A percentile compares a stretch with the other conserved stretches of the same genome.
These are phyloP conservation scores for Lichenostomus cassidix DNA, from an alignment of 2,113 vertebrate species.

Conservation along the genomic window DNA sequence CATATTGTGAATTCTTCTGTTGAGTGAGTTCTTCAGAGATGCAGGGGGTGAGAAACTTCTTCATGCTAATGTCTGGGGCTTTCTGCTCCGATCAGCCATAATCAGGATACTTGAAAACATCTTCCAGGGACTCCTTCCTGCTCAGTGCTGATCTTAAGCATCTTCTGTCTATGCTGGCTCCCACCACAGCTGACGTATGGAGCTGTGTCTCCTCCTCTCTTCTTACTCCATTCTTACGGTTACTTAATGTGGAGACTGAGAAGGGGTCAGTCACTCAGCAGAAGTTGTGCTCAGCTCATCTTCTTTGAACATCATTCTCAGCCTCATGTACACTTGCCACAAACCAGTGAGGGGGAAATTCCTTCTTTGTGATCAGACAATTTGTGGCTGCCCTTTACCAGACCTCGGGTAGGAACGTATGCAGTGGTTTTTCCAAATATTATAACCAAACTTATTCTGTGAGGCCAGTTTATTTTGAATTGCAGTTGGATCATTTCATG, in stretches of 20 bases:
- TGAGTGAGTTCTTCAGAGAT: neutral
- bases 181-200: neutral
- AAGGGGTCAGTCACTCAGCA: neutral
- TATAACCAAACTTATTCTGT: slow-evolving; percentile 20
- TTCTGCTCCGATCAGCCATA: neutral
- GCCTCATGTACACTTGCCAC: slow-evolving; percentile 21
- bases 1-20: neutral
- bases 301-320: neutral
- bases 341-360: slow-evolving; percentile 44
- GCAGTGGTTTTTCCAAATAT: slow-evolving; percentile 49
- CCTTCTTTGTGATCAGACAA: slow-evolving; percentile 54
- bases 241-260: neutral
- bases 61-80: neutral
- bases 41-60: neutral
- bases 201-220: neutral
- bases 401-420: slow-evolving; percentile 7
- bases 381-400: slow-evolving; percentile 58
- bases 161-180: neutral
- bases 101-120: neutral
- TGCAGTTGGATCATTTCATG: slow-evolving; percentile 36
- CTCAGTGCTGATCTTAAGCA: neutral
- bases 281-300: neutral
- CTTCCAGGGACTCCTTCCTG: neutral
- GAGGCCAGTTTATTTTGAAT: slow-evolving; percentile 3
- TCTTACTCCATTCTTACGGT: neutral